phyloP scores from a whole-genome alignment of 2,113 vertebrate genomes.

The Petaurus breviceps region DNA sequence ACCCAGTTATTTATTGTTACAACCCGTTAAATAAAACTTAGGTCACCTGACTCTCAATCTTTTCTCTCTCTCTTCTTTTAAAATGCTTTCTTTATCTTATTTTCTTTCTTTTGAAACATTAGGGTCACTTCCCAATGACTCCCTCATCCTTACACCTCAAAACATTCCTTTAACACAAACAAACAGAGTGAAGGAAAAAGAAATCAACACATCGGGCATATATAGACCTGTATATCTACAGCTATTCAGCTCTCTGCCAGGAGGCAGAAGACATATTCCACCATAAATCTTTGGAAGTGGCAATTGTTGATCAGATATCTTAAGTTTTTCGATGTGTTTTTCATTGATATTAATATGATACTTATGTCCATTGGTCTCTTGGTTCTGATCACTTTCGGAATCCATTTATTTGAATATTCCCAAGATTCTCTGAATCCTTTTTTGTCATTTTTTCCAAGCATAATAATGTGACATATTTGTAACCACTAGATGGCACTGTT shows the following conservation, averaged over 20 bases:
- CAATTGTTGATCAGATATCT: neutral
- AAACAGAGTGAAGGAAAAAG: neutral
- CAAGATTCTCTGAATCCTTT: neutral
- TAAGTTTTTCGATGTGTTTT: neutral
- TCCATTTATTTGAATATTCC: neutral
- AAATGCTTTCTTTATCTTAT: neutral
- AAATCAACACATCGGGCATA: neutral
- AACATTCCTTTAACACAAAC: neutral
- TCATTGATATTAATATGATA: neutral
- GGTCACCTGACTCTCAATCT: neutral
- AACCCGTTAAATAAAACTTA: neutral
- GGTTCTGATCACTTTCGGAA: neutral
- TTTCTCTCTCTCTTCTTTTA: neutral
- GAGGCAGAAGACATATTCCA: neutral
- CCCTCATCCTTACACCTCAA: neutral
- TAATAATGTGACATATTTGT: neutral
- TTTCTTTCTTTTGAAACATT: neutral
- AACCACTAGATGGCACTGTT: neutral
- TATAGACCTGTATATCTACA: neutral
- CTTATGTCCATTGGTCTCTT: neutral
- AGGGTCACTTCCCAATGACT: neutral
- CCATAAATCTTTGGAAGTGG: neutral
- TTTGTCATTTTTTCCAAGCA: neutral
- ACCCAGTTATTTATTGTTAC: neutral
- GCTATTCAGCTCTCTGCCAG: neutral